A percentile compares a stretch with the other conserved stretches of the same genome.
These are phyloP conservation scores for Drosophila grimshawi DNA, from an alignment of 1,140 invertebrate species.

Conservation along the genomic window DNA sequence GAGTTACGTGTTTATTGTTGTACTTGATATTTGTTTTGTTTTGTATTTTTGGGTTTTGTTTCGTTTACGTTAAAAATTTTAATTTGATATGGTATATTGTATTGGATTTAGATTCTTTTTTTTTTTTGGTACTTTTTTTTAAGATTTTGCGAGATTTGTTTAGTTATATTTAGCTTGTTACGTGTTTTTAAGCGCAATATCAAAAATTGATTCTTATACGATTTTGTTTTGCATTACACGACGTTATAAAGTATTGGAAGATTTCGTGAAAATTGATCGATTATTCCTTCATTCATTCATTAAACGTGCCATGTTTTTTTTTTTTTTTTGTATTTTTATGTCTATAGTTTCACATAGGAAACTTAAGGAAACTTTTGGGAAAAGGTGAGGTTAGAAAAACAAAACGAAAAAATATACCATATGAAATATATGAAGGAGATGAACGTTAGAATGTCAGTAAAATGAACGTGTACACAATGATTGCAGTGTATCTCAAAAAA, in stretches of 20 bases:
- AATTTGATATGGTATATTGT: slow-evolving; percentile 23
- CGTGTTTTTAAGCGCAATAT: slow-evolving; percentile 17
- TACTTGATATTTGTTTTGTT: slow-evolving; percentile 22
- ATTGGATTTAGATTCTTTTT: slow-evolving; percentile 6
- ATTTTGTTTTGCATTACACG: slow-evolving; percentile 11
- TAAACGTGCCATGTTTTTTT: slow-evolving; percentile 74
- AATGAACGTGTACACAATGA: slow-evolving; percentile 8
- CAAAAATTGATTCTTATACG: not conserved
- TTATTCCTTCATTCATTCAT: slow-evolving; percentile 46
- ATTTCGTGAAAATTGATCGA: slow-evolving; percentile 20
- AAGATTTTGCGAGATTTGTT: slow-evolving; percentile 39
- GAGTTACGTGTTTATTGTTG: slow-evolving; percentile 34
- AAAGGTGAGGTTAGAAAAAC: slow-evolving; percentile 4
- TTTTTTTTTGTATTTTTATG: slow-evolving; percentile 24
- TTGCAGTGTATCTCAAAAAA: slow-evolving; percentile 5
- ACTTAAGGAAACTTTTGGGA: not conserved
- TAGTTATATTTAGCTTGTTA: slow-evolving; percentile 33
- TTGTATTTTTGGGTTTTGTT: slow-evolving; percentile 27
- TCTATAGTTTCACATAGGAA: slow-evolving; percentile 1
- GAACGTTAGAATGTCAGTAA: not conserved
- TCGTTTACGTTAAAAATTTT: slow-evolving; percentile 26
- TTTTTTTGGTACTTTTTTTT: not conserved
- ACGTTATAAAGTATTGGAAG: slow-evolving; percentile 7
- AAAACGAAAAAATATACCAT: not conserved
- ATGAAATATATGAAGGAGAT: slow-evolving; percentile 5